These are phyloP conservation scores for Channallabes apus DNA, from an alignment of 2,797 vertebrate genomes.

Conservation along the genomic window DNA sequence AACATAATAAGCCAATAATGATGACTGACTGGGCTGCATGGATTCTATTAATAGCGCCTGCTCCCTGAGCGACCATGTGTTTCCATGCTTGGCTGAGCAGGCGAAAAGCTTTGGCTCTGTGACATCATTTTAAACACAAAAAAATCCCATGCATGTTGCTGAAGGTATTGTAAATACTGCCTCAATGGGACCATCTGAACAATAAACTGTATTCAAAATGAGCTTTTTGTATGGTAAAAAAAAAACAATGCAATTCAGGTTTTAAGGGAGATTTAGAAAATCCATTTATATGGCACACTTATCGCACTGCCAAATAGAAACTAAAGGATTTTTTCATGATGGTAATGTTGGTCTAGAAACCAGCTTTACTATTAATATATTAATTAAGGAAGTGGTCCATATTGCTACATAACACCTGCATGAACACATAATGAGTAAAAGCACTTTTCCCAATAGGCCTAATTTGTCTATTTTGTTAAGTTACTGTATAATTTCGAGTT, in stretches of 20 bases:
- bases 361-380: background rate
- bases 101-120: conserved; percentile 12
- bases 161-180: background rate
- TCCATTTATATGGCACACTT: background rate
- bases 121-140: conserved; percentile 21
- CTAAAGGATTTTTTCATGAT: background rate
- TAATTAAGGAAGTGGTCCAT: background rate
- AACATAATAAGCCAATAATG: conserved; percentile 49
- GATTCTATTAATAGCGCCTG: conserved; percentile 42
- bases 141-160: conserved; percentile 8
- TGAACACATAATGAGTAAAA: background rate
- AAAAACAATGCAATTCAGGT: background rate
- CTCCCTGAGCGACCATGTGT: conserved; percentile 25
- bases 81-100: conserved; percentile 24
- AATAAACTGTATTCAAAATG: background rate
- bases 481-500: too few species aligned
- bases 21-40: conserved; percentile 44
- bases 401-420: background rate
- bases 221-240: background rate
- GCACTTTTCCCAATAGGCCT: background rate
- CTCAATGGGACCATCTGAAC: conserved; percentile 1
- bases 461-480: background rate
- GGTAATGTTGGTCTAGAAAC: background rate
- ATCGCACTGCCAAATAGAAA: background rate
- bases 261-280: background rate